phyloP scores from a whole-genome alignment of 2,888 invertebrate genomes.

The Drosophila mimetica region DNA sequence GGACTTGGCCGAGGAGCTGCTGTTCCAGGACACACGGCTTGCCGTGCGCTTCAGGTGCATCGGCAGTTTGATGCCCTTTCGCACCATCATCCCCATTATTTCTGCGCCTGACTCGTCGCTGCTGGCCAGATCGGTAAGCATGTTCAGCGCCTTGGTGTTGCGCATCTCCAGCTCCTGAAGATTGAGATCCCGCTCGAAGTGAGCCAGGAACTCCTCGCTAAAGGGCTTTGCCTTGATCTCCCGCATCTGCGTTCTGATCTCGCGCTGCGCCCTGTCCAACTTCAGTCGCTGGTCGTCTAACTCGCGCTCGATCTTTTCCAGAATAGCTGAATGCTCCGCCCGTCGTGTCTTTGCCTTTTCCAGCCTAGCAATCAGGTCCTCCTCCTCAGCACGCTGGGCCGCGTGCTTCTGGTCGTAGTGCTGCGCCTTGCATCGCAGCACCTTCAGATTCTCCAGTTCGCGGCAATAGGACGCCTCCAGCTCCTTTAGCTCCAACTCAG shows the following conservation, averaged over 20 bases:
- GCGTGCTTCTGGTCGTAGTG: conserved; percentile 69
- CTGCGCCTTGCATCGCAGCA: conserved; percentile 68
- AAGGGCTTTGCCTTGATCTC: conserved; percentile 74
- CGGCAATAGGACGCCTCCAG: conserved; percentile 73
- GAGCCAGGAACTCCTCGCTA: conserved; percentile 68
- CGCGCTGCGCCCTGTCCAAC: conserved; percentile 83
- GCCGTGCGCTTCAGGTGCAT: conserved; percentile 74
- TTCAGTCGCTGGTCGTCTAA: conserved; percentile 82
- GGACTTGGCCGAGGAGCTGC: conserved; percentile 73
- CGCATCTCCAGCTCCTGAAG: conserved; percentile 87
- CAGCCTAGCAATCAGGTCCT: conserved; percentile 64
- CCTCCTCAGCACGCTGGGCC: conserved; percentile 57
- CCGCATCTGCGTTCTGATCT: conserved; percentile 77
- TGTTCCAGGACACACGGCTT: conserved; percentile 72
- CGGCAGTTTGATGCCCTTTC: conserved; percentile 82
- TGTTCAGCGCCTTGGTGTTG: conserved; percentile 86
- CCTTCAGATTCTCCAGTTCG: conserved; percentile 67
- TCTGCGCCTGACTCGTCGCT: conserved; percentile 74
- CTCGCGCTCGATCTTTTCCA: conserved; percentile 81
- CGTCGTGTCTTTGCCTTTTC: conserved; percentile 65
- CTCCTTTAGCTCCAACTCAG: conserved; percentile 56
- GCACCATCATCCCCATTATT: conserved; percentile 76
- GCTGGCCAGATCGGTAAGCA: conserved; percentile 85
- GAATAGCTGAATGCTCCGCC: conserved; percentile 74
- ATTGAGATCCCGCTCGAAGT: conserved; percentile 85